Percentiles rank a stretch among this genome's conserved stretches.
phyloP scores from a whole-genome alignment of 2,888 invertebrate genomes.

The Drosophila subsilvestris region DNA sequence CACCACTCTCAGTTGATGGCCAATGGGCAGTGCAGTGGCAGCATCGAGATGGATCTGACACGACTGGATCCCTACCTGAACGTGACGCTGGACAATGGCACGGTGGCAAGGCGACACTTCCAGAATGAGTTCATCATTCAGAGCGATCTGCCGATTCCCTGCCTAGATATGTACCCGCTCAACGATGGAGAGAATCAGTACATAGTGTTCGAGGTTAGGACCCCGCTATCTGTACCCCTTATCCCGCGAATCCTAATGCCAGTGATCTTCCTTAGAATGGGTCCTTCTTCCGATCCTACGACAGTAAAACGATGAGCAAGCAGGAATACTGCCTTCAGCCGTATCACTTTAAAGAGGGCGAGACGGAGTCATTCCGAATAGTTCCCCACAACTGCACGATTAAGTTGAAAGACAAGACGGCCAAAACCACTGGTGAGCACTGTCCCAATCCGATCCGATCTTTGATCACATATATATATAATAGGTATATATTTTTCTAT shows the following conservation, averaged over 20 bases:
- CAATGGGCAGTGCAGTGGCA: not conserved
- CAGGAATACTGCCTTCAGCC: conserved; percentile 46
- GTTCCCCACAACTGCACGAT: conserved; percentile 22
- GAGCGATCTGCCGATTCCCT: conserved; percentile 32
- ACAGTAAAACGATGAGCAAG: conserved; percentile 3
- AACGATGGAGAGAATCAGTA: conserved; percentile 34
- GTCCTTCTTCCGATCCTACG: conserved; percentile 11
- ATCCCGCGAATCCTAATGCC: not conserved
- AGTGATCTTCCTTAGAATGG: conserved; percentile 35
- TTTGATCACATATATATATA: not conserved
- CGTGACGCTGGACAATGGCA: conserved; percentile 32
- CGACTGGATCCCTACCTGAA: conserved; percentile 32
- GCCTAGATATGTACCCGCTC: conserved; percentile 22
- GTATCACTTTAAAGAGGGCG: not conserved
- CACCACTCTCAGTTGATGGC: conserved; percentile 8
- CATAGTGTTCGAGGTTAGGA: conserved; percentile 36
- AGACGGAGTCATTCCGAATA: not conserved
- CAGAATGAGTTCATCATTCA: conserved; percentile 35
- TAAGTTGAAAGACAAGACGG: not conserved
- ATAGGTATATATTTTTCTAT: no score
- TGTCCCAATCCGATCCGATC: not conserved
- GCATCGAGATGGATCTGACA: not conserved
- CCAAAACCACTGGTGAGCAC: conserved; percentile 17
- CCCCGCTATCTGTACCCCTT: not conserved
- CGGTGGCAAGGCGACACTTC: conserved; percentile 10